These are phyloP conservation scores for Limosa lapponica DNA, from an alignment of 2,797 vertebrate genomes.

Conservation along the genomic window DNA sequence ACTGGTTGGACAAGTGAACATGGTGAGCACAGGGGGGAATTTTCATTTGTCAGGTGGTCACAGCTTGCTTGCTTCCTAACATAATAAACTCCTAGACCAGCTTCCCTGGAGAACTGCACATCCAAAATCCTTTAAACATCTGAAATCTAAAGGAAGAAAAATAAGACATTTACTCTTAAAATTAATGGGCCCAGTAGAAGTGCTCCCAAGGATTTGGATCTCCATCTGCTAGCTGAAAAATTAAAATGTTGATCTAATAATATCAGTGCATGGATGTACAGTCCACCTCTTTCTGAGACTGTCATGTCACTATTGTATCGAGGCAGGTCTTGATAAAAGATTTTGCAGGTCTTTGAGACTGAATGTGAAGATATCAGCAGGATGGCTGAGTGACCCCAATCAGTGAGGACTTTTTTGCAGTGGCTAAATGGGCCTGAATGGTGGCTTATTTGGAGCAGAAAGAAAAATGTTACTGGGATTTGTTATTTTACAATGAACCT, in stretches of 20 bases:
- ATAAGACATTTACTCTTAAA: conserved; percentile 30
- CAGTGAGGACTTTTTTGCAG: neutral
- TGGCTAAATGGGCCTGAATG: neutral
- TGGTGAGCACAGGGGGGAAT: neutral
- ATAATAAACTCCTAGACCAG: conserved; percentile 9
- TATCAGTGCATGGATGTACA: neutral
- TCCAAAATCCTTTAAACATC: neutral
- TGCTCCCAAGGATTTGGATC: neutral
- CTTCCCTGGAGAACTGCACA: neutral
- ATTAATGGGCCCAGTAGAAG: neutral
- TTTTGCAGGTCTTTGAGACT: neutral
- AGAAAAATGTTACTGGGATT: neutral
- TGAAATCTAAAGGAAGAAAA: neutral
- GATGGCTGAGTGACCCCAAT: neutral
- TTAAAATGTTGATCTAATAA: neutral
- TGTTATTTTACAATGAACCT: neutral
- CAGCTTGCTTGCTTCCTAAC: conserved; percentile 17
- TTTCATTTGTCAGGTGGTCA: conserved; percentile 7
- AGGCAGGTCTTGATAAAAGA: neutral
- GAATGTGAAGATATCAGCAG: neutral
- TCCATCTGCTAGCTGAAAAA: neutral
- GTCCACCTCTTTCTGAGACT: neutral
- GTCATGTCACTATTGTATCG: neutral
- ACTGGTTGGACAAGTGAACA: neutral
- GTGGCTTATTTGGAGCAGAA: neutral